Conservation (phyloP, 2,797 vertebrate species). For the Mico argentatus region DNA sequence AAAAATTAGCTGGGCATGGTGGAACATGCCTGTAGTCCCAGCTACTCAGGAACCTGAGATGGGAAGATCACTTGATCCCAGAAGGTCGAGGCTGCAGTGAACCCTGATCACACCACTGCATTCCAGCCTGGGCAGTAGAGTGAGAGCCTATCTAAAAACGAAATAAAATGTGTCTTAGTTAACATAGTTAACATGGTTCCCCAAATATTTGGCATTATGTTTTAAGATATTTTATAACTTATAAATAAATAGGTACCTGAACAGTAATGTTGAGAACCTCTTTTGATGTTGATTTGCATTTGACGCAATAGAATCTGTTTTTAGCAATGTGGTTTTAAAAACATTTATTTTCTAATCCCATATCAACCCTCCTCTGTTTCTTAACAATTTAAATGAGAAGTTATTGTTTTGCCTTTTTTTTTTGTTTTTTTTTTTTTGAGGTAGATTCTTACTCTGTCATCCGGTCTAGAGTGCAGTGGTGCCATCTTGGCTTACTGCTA, state of each 20-base stretch:
- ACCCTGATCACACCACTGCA: neutral
- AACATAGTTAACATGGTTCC: neutral
- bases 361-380: neutral
- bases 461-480: neutral
- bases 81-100: neutral
- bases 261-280: neutral
- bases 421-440: neutral
- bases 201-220: neutral
- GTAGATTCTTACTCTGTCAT: neutral
- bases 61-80: neutral
- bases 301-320: neutral
- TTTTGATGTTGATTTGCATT: conserved; percentile 10
- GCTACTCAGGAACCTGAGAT: neutral
- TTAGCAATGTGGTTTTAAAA: neutral
- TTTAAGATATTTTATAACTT: neutral
- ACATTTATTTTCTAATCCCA: neutral
- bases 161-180: neutral
- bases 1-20: neutral
- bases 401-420: neutral
- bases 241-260: neutral
- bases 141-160: neutral
- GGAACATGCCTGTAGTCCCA: neutral
- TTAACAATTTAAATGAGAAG: conserved; percentile 10
- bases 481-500: neutral
- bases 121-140: neutral